Conservation (phyloP, 2,797 vertebrate genomes). For the Bucorvus abyssinicus region DNA sequence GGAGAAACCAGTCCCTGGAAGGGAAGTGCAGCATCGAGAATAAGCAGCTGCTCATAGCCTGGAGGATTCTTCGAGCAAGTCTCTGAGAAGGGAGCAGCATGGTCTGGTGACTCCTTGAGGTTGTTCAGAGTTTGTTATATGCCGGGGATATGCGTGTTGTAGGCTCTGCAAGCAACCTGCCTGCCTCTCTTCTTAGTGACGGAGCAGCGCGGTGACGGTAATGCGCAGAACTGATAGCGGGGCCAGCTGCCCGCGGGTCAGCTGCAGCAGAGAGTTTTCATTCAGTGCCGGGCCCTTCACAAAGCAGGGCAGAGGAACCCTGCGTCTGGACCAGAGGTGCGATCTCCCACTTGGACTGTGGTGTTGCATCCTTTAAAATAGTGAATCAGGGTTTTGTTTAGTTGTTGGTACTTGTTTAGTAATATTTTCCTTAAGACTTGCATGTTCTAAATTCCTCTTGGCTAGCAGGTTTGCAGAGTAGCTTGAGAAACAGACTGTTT, state of each 20-base stretch:
- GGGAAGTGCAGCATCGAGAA: background rate
- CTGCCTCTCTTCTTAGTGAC: background rate
- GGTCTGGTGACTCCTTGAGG: background rate
- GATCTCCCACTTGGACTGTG: background rate
- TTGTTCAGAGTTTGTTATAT: background rate
- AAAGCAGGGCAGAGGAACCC: background rate
- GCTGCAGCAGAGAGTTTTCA: background rate
- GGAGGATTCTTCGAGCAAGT: background rate
- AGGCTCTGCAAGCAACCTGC: background rate
- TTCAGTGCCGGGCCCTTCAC: background rate
- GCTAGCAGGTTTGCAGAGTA: background rate
- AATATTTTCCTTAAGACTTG: background rate
- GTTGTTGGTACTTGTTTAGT: background rate
- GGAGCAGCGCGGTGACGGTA: fast-evolving
- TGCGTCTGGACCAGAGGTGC: background rate
- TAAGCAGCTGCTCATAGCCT: background rate
- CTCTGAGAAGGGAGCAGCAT: background rate
- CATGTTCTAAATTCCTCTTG: constrained; percentile 2
- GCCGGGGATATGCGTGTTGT: fast-evolving
- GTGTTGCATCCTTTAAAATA: background rate
- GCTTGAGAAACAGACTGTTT: background rate
- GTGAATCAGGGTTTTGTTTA: constrained; percentile 18
- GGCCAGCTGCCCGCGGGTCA: background rate
- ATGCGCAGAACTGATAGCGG: background rate
- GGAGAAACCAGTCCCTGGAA: background rate